Evolutionary conservation across 92 coral and sea anemone species (phyloP).

Genomic region (Palythoa grandiflora): DNA sequence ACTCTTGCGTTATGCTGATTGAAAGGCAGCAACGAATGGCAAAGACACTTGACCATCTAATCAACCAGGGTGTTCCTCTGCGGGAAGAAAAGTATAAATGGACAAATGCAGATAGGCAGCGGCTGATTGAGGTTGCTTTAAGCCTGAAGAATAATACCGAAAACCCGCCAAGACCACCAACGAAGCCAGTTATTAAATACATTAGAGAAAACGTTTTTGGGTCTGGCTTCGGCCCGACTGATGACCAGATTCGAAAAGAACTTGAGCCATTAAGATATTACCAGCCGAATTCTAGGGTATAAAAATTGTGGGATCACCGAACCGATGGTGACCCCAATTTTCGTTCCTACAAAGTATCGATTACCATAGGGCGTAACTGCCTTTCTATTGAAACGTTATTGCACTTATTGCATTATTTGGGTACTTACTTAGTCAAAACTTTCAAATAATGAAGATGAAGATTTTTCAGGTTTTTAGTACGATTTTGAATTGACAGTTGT

Average conservation of each 20-base stretch:
- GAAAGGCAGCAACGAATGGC: conserved; percentile 2
- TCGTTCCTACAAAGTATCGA: too few relatives aligned
- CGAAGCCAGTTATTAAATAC: conserved; percentile 4
- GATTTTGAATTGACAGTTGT: too few relatives aligned
- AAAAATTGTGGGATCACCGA: neutral
- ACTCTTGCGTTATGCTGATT: neutral
- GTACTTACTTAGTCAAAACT: too few relatives aligned
- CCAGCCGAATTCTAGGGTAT: neutral
- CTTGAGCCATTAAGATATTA: conserved; percentile 19
- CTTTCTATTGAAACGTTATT: too few relatives aligned
- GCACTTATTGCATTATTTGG: too few relatives aligned
- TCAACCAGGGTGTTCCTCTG: conserved; percentile 15
- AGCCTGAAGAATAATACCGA: conserved; percentile 17
- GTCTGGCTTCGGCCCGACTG: conserved; percentile 6
- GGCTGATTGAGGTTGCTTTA: conserved; percentile 1
- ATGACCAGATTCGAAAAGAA: conserved; percentile 10
- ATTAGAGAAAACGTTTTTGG: conserved; percentile 18
- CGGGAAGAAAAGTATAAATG: conserved; percentile 16
- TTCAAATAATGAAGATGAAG: too few relatives aligned
- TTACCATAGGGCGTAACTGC: too few relatives aligned
- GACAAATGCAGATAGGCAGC: conserved; percentile 15
- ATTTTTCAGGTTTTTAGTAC: too few relatives aligned
- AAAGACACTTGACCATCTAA: neutral
- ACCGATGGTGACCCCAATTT: too few relatives aligned
- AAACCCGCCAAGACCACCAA: conserved; percentile 33